Evolutionary conservation across 2,888 invertebrate genomes (phyloP), one percentile per base, ranked within the genome.

Genomic region (Cryptophagus acutangulus): DNA sequence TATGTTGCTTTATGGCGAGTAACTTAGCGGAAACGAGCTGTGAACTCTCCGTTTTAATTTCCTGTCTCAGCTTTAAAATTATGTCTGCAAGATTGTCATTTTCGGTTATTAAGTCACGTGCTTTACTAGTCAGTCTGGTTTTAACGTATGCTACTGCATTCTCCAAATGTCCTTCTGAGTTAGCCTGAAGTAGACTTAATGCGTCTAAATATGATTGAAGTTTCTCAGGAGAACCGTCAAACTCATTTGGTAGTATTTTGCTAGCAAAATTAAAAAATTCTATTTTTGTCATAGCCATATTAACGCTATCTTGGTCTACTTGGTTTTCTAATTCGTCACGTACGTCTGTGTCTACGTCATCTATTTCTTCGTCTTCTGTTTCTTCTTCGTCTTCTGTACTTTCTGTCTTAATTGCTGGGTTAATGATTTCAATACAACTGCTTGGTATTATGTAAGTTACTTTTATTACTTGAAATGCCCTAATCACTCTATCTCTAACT

Each of bases 11-110:
- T 9, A 35, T 10, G 1, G 2, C 2, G 4, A 33, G 20, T 3
- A 41, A 13, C 15, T 41, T 36, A n/a, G 33, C 15, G 1, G 41
- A 17, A 2, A 17, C 20, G 8, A 28, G 9, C 18, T 20, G 2
- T 16, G 42, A 40, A 20, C 31, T 40, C 25, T 40, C 37, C 1
- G 9, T 15, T 17, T 34, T 43, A n/a, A 46, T 43, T 2, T 29
- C 38, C 1, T 28, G 18, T 38, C 33, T 38, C 13, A 43, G 13
- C 13, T 37, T 43, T n/a, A 2, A 10, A 9, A 18, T 33, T 12
- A 40, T 36, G 9, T 25, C 6, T 20, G 9, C 6, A 8, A 20
- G 9, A 6, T 6, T 20, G 6, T 6, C 9, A 8, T 20, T 9
- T 8, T 20, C 20, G 20, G 20, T 20, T 20, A 20, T 20, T 20